Evolutionary conservation across 2,113 vertebrate species (phyloP).

Genomic region (Anhinga rufa): DNA sequence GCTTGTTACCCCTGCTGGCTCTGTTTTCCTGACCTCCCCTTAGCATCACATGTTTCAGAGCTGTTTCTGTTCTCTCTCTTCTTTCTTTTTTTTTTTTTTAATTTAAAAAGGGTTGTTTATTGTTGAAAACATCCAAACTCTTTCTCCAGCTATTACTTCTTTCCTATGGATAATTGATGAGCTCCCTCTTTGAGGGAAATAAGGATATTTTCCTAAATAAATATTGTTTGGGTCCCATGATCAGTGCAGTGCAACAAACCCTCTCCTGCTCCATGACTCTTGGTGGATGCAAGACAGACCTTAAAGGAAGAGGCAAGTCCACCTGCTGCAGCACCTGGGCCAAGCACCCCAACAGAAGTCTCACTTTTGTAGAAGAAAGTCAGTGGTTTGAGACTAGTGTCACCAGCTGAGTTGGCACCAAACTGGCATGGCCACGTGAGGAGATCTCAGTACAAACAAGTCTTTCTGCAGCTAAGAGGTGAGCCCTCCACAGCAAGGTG

Average conservation of each 20-base stretch:
- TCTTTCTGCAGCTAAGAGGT: neutral
- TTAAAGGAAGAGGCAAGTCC: neutral
- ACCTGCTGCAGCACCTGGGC: neutral
- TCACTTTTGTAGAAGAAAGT: neutral
- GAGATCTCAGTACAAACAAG: neutral
- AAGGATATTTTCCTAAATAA: neutral
- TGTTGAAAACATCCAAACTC: conserved; percentile 27
- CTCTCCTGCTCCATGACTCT: neutral
- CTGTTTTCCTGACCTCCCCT: conserved; percentile 41
- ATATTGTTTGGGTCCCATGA: neutral
- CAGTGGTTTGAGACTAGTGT: neutral
- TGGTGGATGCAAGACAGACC: neutral
- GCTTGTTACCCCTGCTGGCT: conserved; percentile 52
- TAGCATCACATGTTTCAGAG: conserved; percentile 30
- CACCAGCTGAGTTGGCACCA: neutral
- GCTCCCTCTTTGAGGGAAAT: neutral
- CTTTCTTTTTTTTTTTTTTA: neutral
- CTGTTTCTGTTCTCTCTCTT: neutral
- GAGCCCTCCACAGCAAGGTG: neutral
- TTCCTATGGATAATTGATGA: neutral
- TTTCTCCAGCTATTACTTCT: conserved; percentile 9
- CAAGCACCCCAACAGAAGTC: neutral
- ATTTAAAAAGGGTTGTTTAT: conserved; percentile 15
- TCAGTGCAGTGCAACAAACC: neutral
- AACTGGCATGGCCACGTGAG: neutral